Conservation (phyloP, 2,113 vertebrate genomes). For the Seriola aureovittata region DNA sequence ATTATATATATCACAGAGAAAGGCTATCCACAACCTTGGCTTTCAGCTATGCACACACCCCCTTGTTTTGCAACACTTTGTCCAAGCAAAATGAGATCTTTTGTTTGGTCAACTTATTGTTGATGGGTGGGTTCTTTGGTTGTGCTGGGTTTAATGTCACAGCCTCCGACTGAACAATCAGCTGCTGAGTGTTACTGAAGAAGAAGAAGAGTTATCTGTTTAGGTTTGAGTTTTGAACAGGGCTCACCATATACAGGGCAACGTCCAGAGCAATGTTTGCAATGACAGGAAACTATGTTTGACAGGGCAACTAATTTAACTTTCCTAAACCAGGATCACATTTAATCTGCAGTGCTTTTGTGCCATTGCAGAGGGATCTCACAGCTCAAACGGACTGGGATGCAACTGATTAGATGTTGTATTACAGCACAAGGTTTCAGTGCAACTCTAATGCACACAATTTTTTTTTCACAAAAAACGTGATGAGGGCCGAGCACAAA, state of each 20-base stretch:
- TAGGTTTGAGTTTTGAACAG: constrained; percentile 21
- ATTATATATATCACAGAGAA: constrained; percentile 79
- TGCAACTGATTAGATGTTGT: constrained; percentile 34
- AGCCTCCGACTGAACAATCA: constrained; percentile 55
- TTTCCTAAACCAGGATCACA: constrained; percentile 50
- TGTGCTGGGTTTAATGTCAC: constrained; percentile 65
- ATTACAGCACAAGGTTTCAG: constrained; percentile 57
- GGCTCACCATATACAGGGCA: constrained; percentile 26
- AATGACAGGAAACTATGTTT: constrained; percentile 22
- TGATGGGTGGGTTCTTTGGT: constrained; percentile 84
- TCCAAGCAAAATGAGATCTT: constrained; percentile 68
- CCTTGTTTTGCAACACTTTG: constrained; percentile 67
- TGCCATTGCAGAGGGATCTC: constrained; percentile 15
- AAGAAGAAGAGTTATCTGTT: constrained; percentile 28
- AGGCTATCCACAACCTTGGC: constrained; percentile 78
- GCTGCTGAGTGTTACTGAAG: constrained; percentile 54
- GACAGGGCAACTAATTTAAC: constrained; percentile 40
- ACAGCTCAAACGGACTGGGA: constrained; percentile 32
- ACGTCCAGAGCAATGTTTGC: constrained; percentile 40
- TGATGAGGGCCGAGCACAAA: constrained; percentile 46
- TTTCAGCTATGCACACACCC: constrained; percentile 77
- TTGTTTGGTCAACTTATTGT: constrained; percentile 78
- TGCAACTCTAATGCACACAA: constrained; percentile 39
- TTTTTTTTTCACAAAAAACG: constrained; percentile 43
- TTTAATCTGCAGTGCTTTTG: constrained; percentile 18